These are phyloP conservation scores for Dicranocentrus wangi DNA, from an alignment of 2,888 invertebrate genomes.

Conservation along the genomic window DNA sequence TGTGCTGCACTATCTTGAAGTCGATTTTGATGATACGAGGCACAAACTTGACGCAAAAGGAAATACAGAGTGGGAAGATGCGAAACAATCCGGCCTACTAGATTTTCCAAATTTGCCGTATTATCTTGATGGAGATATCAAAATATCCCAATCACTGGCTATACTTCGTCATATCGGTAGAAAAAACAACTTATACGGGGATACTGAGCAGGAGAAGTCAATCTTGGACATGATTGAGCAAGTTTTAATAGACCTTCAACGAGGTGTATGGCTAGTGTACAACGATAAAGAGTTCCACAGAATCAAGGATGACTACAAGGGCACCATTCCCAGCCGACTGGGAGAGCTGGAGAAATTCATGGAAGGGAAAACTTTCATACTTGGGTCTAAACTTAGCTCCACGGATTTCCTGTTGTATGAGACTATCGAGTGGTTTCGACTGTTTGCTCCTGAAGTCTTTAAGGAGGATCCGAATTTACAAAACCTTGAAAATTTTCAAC, in stretches of 20 bases:
- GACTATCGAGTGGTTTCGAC: conserved; percentile 50
- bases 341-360: conserved; percentile 38
- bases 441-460: conserved; percentile 50
- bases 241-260: conserved; percentile 23
- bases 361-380: conserved; percentile 48
- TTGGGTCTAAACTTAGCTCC: conserved; percentile 39
- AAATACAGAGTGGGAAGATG: conserved; percentile 26
- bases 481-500: conserved; percentile 49
- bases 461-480: conserved; percentile 37
- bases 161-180: conserved; percentile 51
- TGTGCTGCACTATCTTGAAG: conserved; percentile 31
- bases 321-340: conserved; percentile 36
- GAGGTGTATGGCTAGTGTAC: conserved; percentile 41
- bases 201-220: conserved; percentile 40
- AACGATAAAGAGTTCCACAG: conserved; percentile 44
- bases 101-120: conserved; percentile 54
- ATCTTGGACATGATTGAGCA: conserved; percentile 49
- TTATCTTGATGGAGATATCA: conserved; percentile 51
- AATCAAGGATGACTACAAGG: conserved; percentile 54
- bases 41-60: conserved; percentile 24
- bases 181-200: conserved; percentile 43
- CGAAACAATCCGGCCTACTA: conserved; percentile 14
- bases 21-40: conserved; percentile 39
- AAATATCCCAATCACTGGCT: conserved; percentile 39
- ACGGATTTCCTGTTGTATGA: conserved; percentile 50